Evolutionary conservation across 2,888 invertebrate genomes (phyloP), one percentile per base, ranked within the genome.

Genomic region (Erebia ligea): DNA sequence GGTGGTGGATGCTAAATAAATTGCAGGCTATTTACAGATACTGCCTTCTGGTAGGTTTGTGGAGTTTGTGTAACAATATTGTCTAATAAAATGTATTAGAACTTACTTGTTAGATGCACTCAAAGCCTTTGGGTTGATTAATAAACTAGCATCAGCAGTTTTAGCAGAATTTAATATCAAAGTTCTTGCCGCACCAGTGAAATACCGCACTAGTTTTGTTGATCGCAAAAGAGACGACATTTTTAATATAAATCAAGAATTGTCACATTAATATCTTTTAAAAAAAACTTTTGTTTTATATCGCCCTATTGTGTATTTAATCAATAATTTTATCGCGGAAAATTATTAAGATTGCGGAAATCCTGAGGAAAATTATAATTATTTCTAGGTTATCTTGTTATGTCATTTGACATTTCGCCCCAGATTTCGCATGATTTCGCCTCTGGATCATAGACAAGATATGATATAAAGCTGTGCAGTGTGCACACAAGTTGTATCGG

Each of bases 201-300:
- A 95, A 86, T 96, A 96, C 77, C 96, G 94, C 76, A 96, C 94
- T 89, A 96, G 95, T 88, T 96, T 96, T 50, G 96, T 96, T 68
- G 96, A 96, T 80, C 96, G 94, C 82, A 96, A 86, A 77, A 96
- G 94, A 75, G 95, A 95, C 81, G 95, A 95, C 95, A 95, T 96
- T 78, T 78, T 76, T 91, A 57, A 63, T 61, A 17, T 45, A 62
- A 5, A 62, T 45, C 19, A 58, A 57, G 21, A 67, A 62, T 63
- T 67, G 61, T 4, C 50, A 34, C 69, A 73, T 67, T 15, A 71
- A 71, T 64, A 52, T 57, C 48, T 15, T 17, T 56, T 45, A 19
- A 48, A 2, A 48, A 2, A 48, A 15, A 45, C 45, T 15, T 21
- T 15, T 40, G 61, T 21, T 45, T 45, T 61, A 2, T 45, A 6